Percentiles rank a stretch among this genome's conserved stretches.
Evolutionary conservation across 2,888 invertebrate genomes (phyloP).

Genomic region (Tubulanus polymorphus): DNA sequence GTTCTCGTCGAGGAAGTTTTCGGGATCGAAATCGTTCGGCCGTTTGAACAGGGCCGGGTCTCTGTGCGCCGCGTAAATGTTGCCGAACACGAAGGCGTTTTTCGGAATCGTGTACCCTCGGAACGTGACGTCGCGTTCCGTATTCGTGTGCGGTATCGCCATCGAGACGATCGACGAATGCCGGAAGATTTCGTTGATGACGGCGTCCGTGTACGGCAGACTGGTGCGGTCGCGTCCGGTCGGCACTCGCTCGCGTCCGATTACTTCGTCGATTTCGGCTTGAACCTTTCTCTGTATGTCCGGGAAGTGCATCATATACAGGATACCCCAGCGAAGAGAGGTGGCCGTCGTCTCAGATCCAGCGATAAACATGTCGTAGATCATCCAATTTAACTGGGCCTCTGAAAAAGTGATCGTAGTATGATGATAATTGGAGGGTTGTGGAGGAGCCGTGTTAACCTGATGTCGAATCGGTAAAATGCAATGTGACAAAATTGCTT

Average conservation of each 20-base stretch:
- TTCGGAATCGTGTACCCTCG: conserved; percentile 29
- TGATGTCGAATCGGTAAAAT: too few relatives aligned
- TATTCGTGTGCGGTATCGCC: background rate
- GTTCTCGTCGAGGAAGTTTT: conserved; percentile 16
- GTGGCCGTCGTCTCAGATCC: conserved; percentile 22
- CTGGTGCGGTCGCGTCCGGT: conserved; percentile 7
- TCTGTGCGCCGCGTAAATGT: conserved; percentile 20
- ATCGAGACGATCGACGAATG: background rate
- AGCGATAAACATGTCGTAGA: conserved; percentile 20
- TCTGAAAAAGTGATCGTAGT: too few relatives aligned
- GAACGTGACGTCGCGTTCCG: conserved; percentile 24
- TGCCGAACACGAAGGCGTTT: conserved; percentile 20
- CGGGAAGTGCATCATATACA: conserved; percentile 16
- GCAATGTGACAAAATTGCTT: too few relatives aligned
- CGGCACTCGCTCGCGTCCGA: conserved; percentile 29
- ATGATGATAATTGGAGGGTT: too few relatives aligned
- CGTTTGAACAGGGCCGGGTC: conserved; percentile 20
- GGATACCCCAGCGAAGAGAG: conserved; percentile 18
- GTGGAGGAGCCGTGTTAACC: too few relatives aligned
- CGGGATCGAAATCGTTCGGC: conserved; percentile 22
- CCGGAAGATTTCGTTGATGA: background rate
- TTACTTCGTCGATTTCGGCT: conserved; percentile 50
- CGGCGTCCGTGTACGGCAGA: conserved; percentile 8
- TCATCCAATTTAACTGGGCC: conserved; percentile 20
- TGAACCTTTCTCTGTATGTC: conserved; percentile 14